A percentile compares a stretch with the other conserved stretches of the same genome.
phyloP scores from a whole-genome alignment of 2,888 invertebrate genomes.

The Drosophila neutralis region DNA sequence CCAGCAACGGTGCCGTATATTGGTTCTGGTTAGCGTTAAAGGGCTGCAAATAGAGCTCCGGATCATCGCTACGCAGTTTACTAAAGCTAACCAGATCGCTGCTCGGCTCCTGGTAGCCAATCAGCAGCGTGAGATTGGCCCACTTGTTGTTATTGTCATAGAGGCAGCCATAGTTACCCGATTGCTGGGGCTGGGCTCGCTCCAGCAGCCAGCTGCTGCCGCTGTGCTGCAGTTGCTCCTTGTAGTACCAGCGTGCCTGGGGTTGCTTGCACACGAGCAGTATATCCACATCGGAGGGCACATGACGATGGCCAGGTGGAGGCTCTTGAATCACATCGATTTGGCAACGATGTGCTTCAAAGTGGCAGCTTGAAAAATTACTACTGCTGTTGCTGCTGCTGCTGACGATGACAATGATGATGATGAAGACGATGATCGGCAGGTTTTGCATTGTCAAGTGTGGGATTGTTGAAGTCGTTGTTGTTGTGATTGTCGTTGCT shows the following conservation, averaged over 20 bases:
- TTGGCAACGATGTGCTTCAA: slow-evolving; percentile 55
- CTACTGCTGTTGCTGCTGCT: background rate
- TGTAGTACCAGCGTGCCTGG: slow-evolving; percentile 67
- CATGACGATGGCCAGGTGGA: slow-evolving; percentile 25
- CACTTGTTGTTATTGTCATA: slow-evolving; percentile 56
- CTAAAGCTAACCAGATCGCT: slow-evolving; percentile 65
- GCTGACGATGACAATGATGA: slow-evolving; percentile 36
- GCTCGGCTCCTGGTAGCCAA: slow-evolving; percentile 48
- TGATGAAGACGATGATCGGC: slow-evolving; percentile 61
- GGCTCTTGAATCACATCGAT: slow-evolving; percentile 52
- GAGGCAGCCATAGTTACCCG: slow-evolving; percentile 80
- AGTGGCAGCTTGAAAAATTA: slow-evolving; percentile 45
- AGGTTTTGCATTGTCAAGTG: slow-evolving; percentile 71
- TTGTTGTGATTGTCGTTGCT: slow-evolving; percentile 16
- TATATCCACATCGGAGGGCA: slow-evolving; percentile 64
- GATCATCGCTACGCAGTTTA: slow-evolving; percentile 13
- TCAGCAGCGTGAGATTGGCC: slow-evolving; percentile 79
- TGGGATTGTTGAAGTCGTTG: slow-evolving; percentile 17
- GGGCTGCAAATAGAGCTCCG: slow-evolving; percentile 33
- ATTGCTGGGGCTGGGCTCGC: slow-evolving; percentile 52
- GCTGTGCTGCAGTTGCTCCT: slow-evolving; percentile 39
- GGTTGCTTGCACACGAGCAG: slow-evolving; percentile 49
- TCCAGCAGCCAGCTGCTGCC: slow-evolving; percentile 50
- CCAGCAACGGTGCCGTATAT: slow-evolving; percentile 87
- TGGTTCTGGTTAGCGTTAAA: slow-evolving; percentile 79